Evolutionary conservation across 2,113 vertebrate species (phyloP).

Genomic region (Athene noctua): DNA sequence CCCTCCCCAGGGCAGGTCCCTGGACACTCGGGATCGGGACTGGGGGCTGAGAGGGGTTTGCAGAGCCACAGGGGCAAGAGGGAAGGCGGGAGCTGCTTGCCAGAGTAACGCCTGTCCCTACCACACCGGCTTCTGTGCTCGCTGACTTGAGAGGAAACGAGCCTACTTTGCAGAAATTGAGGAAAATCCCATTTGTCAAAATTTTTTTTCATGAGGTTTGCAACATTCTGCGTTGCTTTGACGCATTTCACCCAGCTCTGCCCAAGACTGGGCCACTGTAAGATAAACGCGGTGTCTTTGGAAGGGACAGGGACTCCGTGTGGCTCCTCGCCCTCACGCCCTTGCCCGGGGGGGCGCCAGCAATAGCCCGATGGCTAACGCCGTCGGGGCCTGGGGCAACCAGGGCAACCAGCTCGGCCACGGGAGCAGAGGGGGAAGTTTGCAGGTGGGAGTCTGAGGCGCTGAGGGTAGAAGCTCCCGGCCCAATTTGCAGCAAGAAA

Average conservation of each 20-base stretch:
- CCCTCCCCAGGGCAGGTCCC: not conserved
- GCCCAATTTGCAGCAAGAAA: not conserved
- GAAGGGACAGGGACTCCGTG: not conserved
- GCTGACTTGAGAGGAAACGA: not conserved
- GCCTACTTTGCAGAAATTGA: not conserved
- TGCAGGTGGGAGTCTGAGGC: not conserved
- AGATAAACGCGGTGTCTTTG: not conserved
- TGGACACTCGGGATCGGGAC: rapidly evolving
- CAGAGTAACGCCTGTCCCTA: not conserved
- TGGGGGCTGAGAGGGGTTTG: rapidly evolving
- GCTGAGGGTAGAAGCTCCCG: not conserved
- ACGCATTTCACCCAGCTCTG: not conserved
- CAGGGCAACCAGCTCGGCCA: not conserved
- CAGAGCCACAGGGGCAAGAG: not conserved
- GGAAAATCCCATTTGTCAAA: not conserved
- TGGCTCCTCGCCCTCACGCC: rapidly evolving
- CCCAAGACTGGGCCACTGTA: not conserved
- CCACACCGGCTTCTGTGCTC: rapidly evolving
- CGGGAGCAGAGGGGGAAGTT: not conserved
- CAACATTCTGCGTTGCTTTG: not conserved
- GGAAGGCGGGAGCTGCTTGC: not conserved
- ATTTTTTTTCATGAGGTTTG: not conserved
- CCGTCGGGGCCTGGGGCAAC: not conserved
- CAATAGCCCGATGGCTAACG: rapidly evolving
- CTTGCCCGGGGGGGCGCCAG: not conserved